Evolutionary conservation across 2,113 vertebrate genomes (phyloP).

Genomic region (Progne subis): DNA sequence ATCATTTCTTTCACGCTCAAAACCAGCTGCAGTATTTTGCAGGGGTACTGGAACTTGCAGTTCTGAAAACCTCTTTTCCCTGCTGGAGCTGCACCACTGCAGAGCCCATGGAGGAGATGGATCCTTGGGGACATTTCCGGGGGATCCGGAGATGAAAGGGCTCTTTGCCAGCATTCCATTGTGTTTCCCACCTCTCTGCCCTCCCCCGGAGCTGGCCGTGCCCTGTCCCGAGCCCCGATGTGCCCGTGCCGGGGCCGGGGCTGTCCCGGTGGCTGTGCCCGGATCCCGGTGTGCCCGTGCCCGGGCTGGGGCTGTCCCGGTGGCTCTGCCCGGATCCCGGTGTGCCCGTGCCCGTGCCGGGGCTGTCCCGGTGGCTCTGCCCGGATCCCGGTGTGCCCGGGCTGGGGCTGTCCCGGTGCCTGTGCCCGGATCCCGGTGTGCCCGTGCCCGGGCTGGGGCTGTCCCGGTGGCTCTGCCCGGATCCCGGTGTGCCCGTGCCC

Average conservation of each 20-base stretch:
- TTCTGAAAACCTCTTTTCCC: background rate
- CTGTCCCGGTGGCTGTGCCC: too few species aligned
- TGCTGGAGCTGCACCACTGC: background rate
- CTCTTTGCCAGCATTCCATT: background rate
- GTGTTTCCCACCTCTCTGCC: background rate
- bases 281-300: too few species aligned
- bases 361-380: too few species aligned
- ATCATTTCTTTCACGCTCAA: background rate
- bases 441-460: too few species aligned
- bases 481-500: too few species aligned
- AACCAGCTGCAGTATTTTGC: background rate
- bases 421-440: too few species aligned
- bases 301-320: too few species aligned
- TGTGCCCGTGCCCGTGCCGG: too few species aligned
- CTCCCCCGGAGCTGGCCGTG: background rate
- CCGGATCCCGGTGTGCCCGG: too few species aligned
- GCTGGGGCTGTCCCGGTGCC: too few species aligned
- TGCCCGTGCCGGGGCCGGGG: background rate
- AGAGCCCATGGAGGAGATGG: rapidly evolving
- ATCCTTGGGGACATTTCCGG: background rate
- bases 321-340: too few species aligned
- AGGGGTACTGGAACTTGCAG: rapidly evolving
- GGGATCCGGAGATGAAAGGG: background rate
- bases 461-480: too few species aligned
- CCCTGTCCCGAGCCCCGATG: rapidly evolving